Percentiles rank a stretch among this genome's conserved stretches.
Evolutionary conservation across 2,888 invertebrate genomes (phyloP).

Genomic region (Rhingia rostrata): DNA sequence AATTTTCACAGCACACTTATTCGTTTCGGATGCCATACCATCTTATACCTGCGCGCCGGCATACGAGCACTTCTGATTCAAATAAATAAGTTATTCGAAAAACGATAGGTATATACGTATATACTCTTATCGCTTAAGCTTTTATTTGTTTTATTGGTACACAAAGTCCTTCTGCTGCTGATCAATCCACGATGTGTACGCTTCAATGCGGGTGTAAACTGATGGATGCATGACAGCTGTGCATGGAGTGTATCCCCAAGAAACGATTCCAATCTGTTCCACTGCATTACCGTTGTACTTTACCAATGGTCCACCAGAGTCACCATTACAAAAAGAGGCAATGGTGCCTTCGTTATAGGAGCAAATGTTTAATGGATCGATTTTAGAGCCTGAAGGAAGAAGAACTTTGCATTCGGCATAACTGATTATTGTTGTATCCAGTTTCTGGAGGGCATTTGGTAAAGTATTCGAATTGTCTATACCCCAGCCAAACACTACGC

Average conservation of each 20-base stretch:
- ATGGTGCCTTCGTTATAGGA: slow-evolving; percentile 77
- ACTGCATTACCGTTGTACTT: slow-evolving; percentile 21
- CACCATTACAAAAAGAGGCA: slow-evolving; percentile 83
- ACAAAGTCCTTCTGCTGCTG: slow-evolving; percentile 56
- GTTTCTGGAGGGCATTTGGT: slow-evolving; percentile 78
- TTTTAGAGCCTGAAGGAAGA: slow-evolving; percentile 75
- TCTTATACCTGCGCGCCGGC: background rate
- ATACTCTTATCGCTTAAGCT: background rate
- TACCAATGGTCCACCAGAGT: slow-evolving; percentile 81
- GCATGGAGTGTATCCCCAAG: slow-evolving; percentile 84
- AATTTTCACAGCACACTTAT: slow-evolving; percentile 55
- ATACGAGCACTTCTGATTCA: too few species aligned
- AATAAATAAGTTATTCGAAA: background rate
- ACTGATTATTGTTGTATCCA: slow-evolving; percentile 76
- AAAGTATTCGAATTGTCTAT: slow-evolving; percentile 76
- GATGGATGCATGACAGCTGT: slow-evolving; percentile 81
- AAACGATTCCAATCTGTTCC: slow-evolving; percentile 82
- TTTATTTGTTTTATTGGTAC: background rate
- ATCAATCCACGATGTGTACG: slow-evolving; percentile 80
- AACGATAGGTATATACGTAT: background rate
- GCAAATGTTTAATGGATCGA: slow-evolving; percentile 78
- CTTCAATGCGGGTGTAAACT: slow-evolving; percentile 81
- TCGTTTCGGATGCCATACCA: slow-evolving; percentile 38
- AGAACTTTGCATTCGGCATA: slow-evolving; percentile 71
- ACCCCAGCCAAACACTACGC: slow-evolving; percentile 78